Base-by-base conservation (phyloP, 2,113 vertebrate genomes). In the Tinamus guttatus region DNA sequence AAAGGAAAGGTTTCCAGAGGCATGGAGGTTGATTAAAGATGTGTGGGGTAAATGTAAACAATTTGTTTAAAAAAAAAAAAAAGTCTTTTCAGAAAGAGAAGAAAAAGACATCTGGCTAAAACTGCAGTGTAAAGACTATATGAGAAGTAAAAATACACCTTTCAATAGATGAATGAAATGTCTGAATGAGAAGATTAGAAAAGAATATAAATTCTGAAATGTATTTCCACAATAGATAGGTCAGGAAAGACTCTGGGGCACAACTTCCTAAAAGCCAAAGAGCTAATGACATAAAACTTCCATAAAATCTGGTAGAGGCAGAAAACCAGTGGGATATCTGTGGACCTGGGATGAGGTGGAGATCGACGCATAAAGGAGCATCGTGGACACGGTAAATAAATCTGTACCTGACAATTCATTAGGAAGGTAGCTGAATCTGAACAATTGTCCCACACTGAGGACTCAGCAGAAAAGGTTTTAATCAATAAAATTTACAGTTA, bases 401-500 rank as follows among this genome's bases (percentile, higher is more conserved):
- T 85, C 51, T 69, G 17, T 79, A n/a, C 58, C 14, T 1, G 1
- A 21, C 65, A 71, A 20, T 24, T 79, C 51, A 28, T 1, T 3
- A 47, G 71, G 88, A 59, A 36, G 59, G 32, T 45, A 40, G 18
- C 43, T n/a, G 16, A 52, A 56, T 22, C 56, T 0, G 7, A 70
- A 38, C 49, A 69, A 22, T 70, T 1, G 0, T 13, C 70, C 56
- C 38, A 5, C 1, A 24, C 64, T 10, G 58, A 75, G 65, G 32
- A 38, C 32, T 75, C 74, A 24, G 36, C 18, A 87, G 58, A 85
- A 91, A 86, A 0, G 2, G 62, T 84, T 70, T 51, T 70, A 89
- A 89, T 89, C 75, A 63, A 81, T 82, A 79, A 59, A 81, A 79
- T 79, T 24, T 82, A 93, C 54, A 62, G 74, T 87, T 87, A 85